These are phyloP conservation scores for Temnothorax curvispinosus DNA, from an alignment of 1,140 invertebrate genomes.

Conservation along the genomic window DNA sequence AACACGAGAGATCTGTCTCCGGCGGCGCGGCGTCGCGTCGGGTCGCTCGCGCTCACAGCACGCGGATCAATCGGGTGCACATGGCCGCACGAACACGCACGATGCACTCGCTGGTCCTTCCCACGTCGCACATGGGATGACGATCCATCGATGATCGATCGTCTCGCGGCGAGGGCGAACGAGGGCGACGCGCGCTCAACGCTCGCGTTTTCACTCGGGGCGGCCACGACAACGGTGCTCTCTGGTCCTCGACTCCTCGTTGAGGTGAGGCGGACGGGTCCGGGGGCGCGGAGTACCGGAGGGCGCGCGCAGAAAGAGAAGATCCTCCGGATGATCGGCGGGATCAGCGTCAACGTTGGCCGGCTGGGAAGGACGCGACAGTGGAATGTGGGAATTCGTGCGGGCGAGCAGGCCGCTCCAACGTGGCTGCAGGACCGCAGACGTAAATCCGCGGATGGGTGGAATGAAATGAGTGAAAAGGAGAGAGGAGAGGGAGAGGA, in stretches of 20 bases:
- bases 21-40: not conserved
- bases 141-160: constrained; percentile 56
- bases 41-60: constrained; percentile 13
- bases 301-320: not conserved
- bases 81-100: constrained; percentile 43
- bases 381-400: not conserved
- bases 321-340: constrained; percentile 18
- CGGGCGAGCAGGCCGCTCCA: constrained; percentile 28
- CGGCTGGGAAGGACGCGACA: not conserved
- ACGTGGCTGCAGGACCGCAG: constrained; percentile 64
- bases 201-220: constrained; percentile 25
- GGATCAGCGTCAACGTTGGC: not conserved
- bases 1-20: not conserved
- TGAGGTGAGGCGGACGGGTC: not conserved
- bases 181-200: constrained; percentile 6
- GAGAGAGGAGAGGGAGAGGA: not conserved
- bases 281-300: constrained; percentile 27
- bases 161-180: not conserved
- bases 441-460: constrained; percentile 61
- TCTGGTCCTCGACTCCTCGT: not conserved
- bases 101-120: constrained; percentile 11
- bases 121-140: constrained; percentile 26
- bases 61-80: constrained; percentile 53
- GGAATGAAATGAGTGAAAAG: constrained; percentile 34
- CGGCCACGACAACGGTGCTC: constrained; percentile 9